Conservation (phyloP, 2,888 invertebrate species). For the Coenonympha glycerion region DNA sequence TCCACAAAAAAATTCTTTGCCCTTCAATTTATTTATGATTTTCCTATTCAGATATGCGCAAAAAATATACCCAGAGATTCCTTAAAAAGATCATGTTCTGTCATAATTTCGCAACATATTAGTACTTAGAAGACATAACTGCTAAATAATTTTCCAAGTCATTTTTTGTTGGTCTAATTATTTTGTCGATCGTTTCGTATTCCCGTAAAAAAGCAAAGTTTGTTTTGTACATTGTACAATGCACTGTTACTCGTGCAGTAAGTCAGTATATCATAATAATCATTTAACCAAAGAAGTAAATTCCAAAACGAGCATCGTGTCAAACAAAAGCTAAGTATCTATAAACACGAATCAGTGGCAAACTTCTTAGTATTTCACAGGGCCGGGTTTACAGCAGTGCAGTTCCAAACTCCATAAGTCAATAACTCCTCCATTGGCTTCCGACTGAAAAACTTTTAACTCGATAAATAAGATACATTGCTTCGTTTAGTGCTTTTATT, state of each 20-base stretch:
- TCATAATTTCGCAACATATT: no score
- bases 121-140: no score
- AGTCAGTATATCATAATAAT: background rate
- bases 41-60: no score
- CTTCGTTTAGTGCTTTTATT: constrained; percentile 24
- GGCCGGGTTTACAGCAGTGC: constrained; percentile 27
- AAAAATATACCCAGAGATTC: no score
- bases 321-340: constrained; percentile 8
- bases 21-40: no score
- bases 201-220: no score
- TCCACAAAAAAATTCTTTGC: no score
- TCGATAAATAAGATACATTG: constrained; percentile 33
- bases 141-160: no score
- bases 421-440: constrained; percentile 30
- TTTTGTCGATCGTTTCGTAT: no score
- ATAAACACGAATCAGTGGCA: constrained; percentile 17
- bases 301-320: constrained; percentile 6
- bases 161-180: no score
- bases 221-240: background rate
- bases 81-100: no score
- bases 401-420: constrained; percentile 31
- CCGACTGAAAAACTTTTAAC: constrained; percentile 29
- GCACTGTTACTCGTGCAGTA: background rate
- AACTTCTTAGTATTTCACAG: constrained; percentile 20
- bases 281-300: background rate